A percentile compares a stretch with the other conserved stretches of the same genome.
These are phyloP conservation scores for Philaenus spumarius DNA, from an alignment of 1,140 invertebrate species.

Conservation along the genomic window DNA sequence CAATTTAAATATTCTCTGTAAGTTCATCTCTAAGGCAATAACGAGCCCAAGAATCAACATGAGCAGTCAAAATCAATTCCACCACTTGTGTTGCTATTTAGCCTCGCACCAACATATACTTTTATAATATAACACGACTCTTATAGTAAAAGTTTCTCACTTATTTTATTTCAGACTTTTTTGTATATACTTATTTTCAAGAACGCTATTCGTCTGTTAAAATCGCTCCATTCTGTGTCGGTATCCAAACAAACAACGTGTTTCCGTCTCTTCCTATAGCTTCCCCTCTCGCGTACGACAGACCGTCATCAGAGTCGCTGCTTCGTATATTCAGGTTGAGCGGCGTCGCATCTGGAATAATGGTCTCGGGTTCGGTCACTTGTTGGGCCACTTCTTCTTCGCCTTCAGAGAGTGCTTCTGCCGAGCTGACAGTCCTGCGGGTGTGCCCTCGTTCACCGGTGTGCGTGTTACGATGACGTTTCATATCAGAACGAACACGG, in stretches of 20 bases:
- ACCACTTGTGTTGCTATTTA: too few species aligned
- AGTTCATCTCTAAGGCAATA: too few species aligned
- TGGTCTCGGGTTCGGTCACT: constrained; percentile 3
- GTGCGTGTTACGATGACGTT: constrained; percentile 78
- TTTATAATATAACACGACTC: too few species aligned
- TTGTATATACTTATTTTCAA: too few species aligned
- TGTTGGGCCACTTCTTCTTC: not conserved
- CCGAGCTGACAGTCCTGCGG: not conserved
- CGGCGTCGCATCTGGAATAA: constrained; percentile 1
- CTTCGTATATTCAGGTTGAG: constrained; percentile 4
- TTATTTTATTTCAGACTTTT: too few species aligned
- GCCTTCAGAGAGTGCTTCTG: not conserved
- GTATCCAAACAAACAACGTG: constrained; percentile 9
- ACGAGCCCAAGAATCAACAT: too few species aligned
- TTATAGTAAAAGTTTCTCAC: too few species aligned
- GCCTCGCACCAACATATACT: too few species aligned
- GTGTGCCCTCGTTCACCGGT: constrained; percentile 39
- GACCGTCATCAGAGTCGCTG: constrained; percentile 1
- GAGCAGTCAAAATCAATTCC: too few species aligned
- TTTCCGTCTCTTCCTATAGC: constrained; percentile 3
- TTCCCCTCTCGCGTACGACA: constrained; percentile 4
- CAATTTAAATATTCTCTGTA: too few species aligned
- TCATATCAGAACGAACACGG: constrained; percentile 78
- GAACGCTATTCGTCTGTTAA: constrained; percentile 5
- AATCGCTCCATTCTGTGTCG: not conserved